phyloP scores from a whole-genome alignment of 2,113 vertebrate genomes.

The Irena cyanogastra region DNA sequence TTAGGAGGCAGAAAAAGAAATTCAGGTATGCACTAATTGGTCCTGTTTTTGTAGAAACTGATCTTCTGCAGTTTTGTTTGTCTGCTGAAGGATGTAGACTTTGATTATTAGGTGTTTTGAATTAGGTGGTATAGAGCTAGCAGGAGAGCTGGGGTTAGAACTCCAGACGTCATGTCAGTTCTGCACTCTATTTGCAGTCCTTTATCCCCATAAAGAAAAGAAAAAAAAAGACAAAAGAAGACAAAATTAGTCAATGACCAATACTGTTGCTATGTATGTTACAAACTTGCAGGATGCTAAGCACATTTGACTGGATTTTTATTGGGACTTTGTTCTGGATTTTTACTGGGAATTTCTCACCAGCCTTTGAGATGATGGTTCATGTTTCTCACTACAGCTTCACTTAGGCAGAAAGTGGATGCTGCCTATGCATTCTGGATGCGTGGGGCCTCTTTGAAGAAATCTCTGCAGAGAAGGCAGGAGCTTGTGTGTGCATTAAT shows the following conservation, averaged over 20 bases:
- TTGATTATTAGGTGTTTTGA: not conserved
- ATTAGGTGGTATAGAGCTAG: not conserved
- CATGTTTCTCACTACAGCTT: not conserved
- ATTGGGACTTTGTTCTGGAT: not conserved
- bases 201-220: not conserved
- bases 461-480: not conserved
- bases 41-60: not conserved
- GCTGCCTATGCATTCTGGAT: not conserved
- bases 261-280: not conserved
- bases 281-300: not conserved
- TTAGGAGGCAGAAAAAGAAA: not conserved
- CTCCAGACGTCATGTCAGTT: not conserved
- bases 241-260: not conserved
- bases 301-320: not conserved
- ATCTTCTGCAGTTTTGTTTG: not conserved
- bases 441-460: not conserved
- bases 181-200: not conserved
- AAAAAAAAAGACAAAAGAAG: accelerated
- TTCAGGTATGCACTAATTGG: not conserved
- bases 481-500: not conserved
- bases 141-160: not conserved
- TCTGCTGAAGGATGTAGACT: not conserved
- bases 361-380: not conserved
- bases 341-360: not conserved
- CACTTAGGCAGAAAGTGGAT: not conserved